phyloP scores from a whole-genome alignment of 2,888 invertebrate species.

The Resseliella maxima region DNA sequence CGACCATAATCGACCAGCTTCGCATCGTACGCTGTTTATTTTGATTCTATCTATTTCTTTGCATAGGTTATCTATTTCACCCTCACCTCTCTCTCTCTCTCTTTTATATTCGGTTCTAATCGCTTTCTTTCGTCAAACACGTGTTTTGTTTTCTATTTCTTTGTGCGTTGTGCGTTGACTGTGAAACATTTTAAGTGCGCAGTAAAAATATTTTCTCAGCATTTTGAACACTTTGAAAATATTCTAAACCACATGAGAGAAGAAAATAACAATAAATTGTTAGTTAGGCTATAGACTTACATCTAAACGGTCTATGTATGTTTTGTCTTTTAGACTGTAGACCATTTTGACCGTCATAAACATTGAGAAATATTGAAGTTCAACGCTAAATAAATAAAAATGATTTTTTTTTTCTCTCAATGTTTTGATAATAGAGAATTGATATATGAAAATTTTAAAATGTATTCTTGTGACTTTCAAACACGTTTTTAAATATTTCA shows the following conservation, averaged over 20 bases:
- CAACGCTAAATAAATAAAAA: neutral
- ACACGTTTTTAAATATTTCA: neutral
- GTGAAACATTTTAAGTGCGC: neutral
- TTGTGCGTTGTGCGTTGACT: neutral
- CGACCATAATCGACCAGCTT: neutral
- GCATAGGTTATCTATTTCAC: slow-evolving; percentile 4
- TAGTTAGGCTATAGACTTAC: neutral
- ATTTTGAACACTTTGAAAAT: neutral
- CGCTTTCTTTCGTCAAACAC: slow-evolving; percentile 5
- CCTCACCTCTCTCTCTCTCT: too few relatives aligned
- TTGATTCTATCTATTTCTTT: slow-evolving; percentile 1
- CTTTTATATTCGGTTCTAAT: neutral
- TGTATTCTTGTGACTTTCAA: neutral
- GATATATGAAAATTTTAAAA: neutral
- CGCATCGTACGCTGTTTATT: neutral
- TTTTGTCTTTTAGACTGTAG: neutral
- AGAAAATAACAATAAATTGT: slow-evolving; percentile 15
- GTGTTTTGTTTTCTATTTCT: neutral
- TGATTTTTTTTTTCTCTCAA: neutral
- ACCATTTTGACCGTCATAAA: neutral
- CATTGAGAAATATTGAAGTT: neutral
- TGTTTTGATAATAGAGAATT: neutral
- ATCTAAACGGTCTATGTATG: neutral
- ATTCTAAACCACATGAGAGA: neutral
- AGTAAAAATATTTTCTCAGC: neutral